Conservation (phyloP, 2,113 vertebrate species). For the Alouatta palliata region DNA sequence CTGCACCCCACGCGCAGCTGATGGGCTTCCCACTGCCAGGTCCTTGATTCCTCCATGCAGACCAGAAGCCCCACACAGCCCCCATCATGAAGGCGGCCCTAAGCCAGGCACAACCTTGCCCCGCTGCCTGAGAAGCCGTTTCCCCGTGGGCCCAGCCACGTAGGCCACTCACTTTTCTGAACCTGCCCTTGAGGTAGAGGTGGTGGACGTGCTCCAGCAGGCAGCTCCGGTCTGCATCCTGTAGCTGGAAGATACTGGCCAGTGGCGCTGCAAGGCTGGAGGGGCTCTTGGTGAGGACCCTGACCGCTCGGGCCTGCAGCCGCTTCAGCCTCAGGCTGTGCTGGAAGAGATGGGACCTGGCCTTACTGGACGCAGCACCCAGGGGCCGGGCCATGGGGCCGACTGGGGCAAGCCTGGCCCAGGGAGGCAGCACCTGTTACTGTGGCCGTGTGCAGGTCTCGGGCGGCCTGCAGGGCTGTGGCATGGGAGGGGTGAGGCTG, state of each 20-base stretch:
- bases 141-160: no score
- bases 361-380: fast-evolving
- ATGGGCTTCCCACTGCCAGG: background rate
- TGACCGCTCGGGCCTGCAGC: conserved; percentile 68
- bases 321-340: conserved; percentile 55
- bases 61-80: background rate
- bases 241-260: conserved; percentile 80
- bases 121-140: no score
- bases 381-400: fast-evolving
- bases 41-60: background rate
- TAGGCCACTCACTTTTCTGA: conserved; percentile 80
- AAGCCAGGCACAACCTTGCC: no score
- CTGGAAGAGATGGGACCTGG: background rate
- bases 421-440: background rate
- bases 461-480: background rate
- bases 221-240: conserved; percentile 66
- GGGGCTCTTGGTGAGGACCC: conserved; percentile 69
- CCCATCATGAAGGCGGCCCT: background rate
- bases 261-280: conserved; percentile 74
- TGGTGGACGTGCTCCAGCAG: conserved; percentile 69
- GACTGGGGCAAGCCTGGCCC: background rate
- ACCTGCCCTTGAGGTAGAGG: conserved; percentile 74
- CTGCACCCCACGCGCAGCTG: background rate
- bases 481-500: fast-evolving
- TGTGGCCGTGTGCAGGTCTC: fast-evolving